Percentiles rank a stretch among this genome's conserved stretches.
These are phyloP conservation scores for Actinernus sp. DNA, from an alignment of 92 coral and sea anemone species.

Conservation along the genomic window DNA sequence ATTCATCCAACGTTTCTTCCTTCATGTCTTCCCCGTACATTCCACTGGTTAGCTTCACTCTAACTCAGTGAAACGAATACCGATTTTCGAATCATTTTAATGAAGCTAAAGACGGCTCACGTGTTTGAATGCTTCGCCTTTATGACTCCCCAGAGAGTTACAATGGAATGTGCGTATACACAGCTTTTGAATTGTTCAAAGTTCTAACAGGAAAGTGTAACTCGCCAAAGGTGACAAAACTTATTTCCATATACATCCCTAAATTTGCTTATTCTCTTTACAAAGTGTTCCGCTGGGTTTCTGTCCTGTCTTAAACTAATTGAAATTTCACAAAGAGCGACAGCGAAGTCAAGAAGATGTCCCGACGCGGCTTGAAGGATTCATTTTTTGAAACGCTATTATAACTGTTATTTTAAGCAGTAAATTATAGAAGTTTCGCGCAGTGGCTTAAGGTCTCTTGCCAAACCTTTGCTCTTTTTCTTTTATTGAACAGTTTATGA, in stretches of 20 bases:
- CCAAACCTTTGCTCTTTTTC: no score
- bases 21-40: conserved; percentile 54
- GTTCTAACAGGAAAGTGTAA: conserved; percentile 9
- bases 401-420: no score
- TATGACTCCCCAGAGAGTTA: conserved; percentile 4
- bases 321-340: no score
- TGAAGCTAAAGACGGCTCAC: neutral
- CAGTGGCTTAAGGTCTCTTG: no score
- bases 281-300: neutral
- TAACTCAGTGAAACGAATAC: neutral
- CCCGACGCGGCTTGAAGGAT: no score
- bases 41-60: no score
- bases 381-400: no score
- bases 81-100: neutral
- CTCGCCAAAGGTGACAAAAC: conserved; percentile 1
- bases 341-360: no score
- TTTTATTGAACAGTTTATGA: no score
- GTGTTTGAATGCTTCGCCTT: no score
- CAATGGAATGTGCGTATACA: neutral
- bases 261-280: neutral
- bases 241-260: conserved; percentile 2
- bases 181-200: neutral
- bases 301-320: no score
- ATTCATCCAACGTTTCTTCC: conserved; percentile 58
- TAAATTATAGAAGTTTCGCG: no score